Evolutionary conservation across 2,888 invertebrate genomes (phyloP).

Genomic region (Urechis unicinctus): DNA sequence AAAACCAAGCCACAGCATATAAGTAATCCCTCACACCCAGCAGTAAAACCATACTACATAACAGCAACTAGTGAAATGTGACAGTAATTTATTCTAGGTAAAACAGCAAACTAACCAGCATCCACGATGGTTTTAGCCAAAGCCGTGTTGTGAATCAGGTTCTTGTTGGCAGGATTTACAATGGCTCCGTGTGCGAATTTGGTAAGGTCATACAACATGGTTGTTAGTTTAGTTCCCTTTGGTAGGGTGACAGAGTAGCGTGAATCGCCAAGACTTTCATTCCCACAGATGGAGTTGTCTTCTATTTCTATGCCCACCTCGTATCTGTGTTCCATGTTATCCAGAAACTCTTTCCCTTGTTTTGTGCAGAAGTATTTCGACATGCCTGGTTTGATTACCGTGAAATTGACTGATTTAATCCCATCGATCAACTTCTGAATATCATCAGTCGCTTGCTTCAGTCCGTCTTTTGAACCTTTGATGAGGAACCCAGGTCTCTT

Average conservation of each 20-base stretch:
- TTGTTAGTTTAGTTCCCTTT: background rate
- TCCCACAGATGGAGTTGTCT: background rate
- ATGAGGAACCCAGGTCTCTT: too few species aligned
- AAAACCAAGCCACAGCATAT: too few species aligned
- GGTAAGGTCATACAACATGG: conserved; percentile 25
- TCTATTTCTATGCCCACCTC: background rate
- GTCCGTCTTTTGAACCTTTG: too few species aligned
- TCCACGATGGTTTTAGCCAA: conserved; percentile 24
- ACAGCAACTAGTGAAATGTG: too few species aligned
- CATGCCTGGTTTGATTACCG: background rate
- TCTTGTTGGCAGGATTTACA: conserved; percentile 29
- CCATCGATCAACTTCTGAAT: too few species aligned
- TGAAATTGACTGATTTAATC: too few species aligned
- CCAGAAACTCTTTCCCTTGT: background rate
- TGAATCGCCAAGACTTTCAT: background rate
- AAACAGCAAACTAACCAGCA: conserved; percentile 27
- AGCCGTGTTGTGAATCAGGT: conserved; percentile 26
- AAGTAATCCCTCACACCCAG: too few species aligned
- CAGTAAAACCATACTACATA: background rate
- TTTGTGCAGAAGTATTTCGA: background rate
- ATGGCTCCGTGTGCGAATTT: conserved; percentile 24
- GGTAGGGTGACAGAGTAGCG: background rate
- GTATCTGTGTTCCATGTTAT: background rate
- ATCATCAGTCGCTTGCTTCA: too few species aligned
- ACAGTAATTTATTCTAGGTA: too few species aligned